Percentiles rank a stretch among this genome's conserved stretches.
Evolutionary conservation across 1,140 invertebrate genomes (phyloP).

Genomic region (Augochlora pura): DNA sequence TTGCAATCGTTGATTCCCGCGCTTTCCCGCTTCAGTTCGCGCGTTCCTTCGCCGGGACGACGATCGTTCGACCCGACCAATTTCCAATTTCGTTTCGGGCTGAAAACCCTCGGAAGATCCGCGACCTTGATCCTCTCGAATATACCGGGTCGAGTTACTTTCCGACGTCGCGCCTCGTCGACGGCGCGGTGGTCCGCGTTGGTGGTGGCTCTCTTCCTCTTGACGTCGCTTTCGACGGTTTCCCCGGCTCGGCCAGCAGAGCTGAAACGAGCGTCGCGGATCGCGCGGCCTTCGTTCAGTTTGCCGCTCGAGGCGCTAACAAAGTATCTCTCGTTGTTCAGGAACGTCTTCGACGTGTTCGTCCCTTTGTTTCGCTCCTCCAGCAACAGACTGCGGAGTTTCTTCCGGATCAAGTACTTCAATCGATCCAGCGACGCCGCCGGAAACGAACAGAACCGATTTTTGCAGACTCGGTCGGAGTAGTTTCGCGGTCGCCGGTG

Average conservation of each 20-base stretch:
- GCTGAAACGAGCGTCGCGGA: not conserved
- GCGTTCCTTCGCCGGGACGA: not conserved
- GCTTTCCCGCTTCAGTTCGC: too few species aligned
- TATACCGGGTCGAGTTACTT: not conserved
- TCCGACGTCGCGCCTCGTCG: not conserved
- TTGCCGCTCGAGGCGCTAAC: constrained; percentile 17
- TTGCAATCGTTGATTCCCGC: too few species aligned
- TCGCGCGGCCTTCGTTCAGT: not conserved
- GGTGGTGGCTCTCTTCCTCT: not conserved
- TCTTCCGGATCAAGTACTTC: constrained; percentile 53
- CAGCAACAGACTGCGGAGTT: constrained; percentile 46
- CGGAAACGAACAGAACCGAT: constrained; percentile 17
- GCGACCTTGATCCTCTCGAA: not conserved
- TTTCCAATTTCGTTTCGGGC: not conserved
- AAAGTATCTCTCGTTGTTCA: constrained; percentile 11
- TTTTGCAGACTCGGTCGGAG: not conserved
- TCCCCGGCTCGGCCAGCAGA: not conserved
- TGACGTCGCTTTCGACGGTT: not conserved
- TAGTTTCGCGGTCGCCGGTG: not conserved
- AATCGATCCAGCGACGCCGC: constrained; percentile 45
- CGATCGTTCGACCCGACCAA: not conserved
- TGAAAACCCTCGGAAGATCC: not conserved
- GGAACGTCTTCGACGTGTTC: constrained; percentile 23
- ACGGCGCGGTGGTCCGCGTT: not conserved
- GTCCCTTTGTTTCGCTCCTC: constrained; percentile 22